Conservation (phyloP, 2,888 invertebrate species). For the Dromius quadrimaculatus region DNA sequence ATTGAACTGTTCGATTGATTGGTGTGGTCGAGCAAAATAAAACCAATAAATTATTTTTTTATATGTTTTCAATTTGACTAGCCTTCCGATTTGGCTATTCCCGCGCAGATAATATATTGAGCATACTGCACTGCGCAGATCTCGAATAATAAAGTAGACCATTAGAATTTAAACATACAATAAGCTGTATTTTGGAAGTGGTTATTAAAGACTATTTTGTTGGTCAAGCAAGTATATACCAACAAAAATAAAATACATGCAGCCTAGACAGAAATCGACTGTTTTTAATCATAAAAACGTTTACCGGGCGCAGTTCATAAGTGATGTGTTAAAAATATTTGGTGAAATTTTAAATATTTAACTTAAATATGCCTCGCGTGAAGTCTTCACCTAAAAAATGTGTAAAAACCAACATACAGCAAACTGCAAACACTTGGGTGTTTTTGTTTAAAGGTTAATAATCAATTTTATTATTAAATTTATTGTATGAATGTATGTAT, state of each 20-base stretch:
- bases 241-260: constrained; percentile 48
- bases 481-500: no score
- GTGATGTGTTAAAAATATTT: constrained; percentile 38
- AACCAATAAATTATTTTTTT: no score
- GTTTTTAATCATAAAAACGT: constrained; percentile 45
- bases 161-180: constrained; percentile 34
- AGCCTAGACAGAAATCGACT: constrained; percentile 43
- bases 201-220: constrained; percentile 23
- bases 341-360: constrained; percentile 46
- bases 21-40: no score
- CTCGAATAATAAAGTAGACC: constrained; percentile 41
- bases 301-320: constrained; percentile 36
- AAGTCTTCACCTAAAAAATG: constrained; percentile 70
- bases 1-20: no score
- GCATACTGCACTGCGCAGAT: constrained; percentile 47
- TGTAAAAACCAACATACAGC: constrained; percentile 69
- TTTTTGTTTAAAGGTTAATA: constrained; percentile 74
- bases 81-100: not conserved
- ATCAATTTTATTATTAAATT: constrained; percentile 45
- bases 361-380: constrained; percentile 69
- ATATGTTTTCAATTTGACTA: no score
- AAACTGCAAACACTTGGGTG: constrained; percentile 77
- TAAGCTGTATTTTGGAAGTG: constrained; percentile 4
- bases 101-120: constrained; percentile 1
- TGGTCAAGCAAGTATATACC: constrained; percentile 26